Evolutionary conservation across 2,113 vertebrate species (phyloP), one percentile per base, ranked within the genome.

Genomic region (Psittacula cyanocephala): DNA sequence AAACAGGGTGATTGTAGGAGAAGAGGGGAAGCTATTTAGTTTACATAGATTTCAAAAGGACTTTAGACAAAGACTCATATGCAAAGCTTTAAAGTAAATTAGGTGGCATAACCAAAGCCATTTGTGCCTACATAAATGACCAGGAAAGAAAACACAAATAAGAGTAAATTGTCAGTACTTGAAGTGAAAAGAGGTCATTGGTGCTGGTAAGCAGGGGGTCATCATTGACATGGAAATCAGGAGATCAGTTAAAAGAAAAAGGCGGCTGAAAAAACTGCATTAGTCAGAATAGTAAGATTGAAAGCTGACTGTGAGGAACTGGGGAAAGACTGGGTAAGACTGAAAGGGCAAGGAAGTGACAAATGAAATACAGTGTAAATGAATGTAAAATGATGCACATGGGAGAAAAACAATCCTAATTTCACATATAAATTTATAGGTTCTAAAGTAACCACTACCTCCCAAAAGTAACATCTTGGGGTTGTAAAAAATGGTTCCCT

Each of bases 21-120:
- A 86, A 15, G 44, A 82, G 31, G 17, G 11, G 14, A 15, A 76
- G 86, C 69, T 93, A 41, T 75, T 87, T 43, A 19, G 4, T 78
- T 75, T 81, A 53, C 50, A n/a, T 1, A 68, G 71, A 46, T 72
- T 94, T 88, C n/a, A 49, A 90, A 94, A 86, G 33, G 37, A 17
- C 22, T 88, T 70, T 81, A 49, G 60, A 91, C 15, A 41, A 77
- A 35, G 7, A 55, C 12, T 88, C 60, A 81, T 31, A 47, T 37
- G 77, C 22, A 90, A 93, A 88, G 76, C 88, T 96, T 93, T 93
- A 86, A 94, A 91, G 55, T 75, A 95, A 93, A 93, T 93, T 86
- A 86, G 27, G 35, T 83, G 14, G 47, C 60, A 88, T 10, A 44
- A 91, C 35, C 10, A 95, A 88, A 90, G 46, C 13, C 50, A 60